These are phyloP conservation scores for Glyptemys insculpta DNA, from an alignment of 2,797 vertebrate species.

Conservation along the genomic window DNA sequence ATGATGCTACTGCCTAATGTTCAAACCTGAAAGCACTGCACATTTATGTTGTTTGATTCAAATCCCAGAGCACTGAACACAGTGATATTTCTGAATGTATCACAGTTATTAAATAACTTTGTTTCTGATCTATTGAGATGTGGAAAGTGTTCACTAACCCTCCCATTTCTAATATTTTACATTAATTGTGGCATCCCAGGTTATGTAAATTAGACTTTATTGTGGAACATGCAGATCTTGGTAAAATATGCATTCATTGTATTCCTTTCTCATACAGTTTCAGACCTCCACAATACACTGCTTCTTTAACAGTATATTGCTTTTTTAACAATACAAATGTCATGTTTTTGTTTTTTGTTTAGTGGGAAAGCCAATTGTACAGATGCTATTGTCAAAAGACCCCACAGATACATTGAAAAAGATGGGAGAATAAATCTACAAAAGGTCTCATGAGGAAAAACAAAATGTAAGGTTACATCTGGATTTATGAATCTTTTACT, in stretches of 20 bases:
- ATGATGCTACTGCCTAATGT: background rate
- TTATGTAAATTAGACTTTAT: background rate
- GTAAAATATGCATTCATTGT: accelerated
- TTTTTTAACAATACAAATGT: background rate
- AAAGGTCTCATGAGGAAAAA: background rate
- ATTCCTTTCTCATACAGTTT: background rate
- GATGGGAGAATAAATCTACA: background rate
- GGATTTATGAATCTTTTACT: conserved; percentile 19
- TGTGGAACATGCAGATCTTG: background rate
- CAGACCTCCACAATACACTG: background rate
- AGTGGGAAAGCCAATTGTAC: background rate
- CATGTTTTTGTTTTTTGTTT: background rate
- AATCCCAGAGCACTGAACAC: background rate
- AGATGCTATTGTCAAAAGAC: conserved; percentile 36
- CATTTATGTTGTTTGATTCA: background rate
- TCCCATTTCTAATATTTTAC: background rate
- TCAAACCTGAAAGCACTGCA: background rate
- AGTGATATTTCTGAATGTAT: background rate
- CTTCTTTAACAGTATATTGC: background rate
- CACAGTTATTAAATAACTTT: background rate
- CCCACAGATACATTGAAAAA: background rate
- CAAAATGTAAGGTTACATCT: background rate
- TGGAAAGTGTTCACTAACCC: background rate
- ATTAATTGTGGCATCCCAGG: background rate
- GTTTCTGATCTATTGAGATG: background rate